Base-by-base conservation (phyloP, 2,113 vertebrate species). In the Sphyrna mokarran region DNA sequence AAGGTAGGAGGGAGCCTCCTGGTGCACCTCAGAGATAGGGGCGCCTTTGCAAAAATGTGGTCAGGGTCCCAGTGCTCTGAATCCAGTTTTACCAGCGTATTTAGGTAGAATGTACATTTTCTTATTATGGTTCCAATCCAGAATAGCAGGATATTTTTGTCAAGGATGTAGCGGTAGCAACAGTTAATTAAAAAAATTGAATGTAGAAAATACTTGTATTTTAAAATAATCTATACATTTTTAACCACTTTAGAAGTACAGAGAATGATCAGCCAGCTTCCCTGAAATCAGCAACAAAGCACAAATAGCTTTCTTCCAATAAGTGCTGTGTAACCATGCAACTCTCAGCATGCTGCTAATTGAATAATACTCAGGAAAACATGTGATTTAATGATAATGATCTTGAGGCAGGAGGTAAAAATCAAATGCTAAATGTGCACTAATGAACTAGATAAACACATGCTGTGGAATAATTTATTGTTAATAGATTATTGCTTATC, bases 271-370 rank as follows among this genome's bases (percentile, higher is more conserved):
- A 26, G 37, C 40, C 9, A 69, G 10, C 9, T 48, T 94, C 63
- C 61, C 37, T 94, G 63, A 48, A 68, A 94, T 63, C 37, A 43
- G 18, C 22, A 40, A n/a, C 23, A 43, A 69, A 70, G 37, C 11
- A 70, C 37, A 40, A 94, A 66, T 94, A 70, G 22, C 26, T 40
- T 70, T 69, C 93, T 29, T 91, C 93, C 23, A 43, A 43, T 20
- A 40, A 94, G 29, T 70, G 14, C 9, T 94, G 68, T 7, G 69
- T 72, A 94, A 70, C 40, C 26, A 70, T 70, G 9, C 68, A 14
- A 23, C 40, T 94, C 66, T 43, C 66, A 94, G 63, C 93, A 94
- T 70, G 66, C 18, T 94, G 93, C 66, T 94, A 70, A 94, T 94
- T 94, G 40, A 37, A 70, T 94, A 43, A 94, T 43, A 70, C 69